phyloP scores from a whole-genome alignment of 1,140 invertebrate species.

The Pteromalus puparum region DNA sequence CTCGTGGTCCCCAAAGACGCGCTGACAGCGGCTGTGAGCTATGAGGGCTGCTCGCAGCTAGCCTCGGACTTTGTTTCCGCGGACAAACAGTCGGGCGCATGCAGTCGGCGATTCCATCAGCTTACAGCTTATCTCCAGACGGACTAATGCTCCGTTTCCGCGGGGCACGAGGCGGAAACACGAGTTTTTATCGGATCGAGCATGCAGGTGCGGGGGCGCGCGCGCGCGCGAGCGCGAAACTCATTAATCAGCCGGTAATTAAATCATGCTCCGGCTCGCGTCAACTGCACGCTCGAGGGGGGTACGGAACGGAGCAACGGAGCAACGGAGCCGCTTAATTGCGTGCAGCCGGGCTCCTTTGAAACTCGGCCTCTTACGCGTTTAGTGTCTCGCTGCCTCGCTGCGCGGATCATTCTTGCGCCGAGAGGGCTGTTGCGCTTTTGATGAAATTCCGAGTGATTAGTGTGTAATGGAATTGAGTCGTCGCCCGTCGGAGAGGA shows the following conservation, averaged over 20 bases:
- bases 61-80: too few species aligned
- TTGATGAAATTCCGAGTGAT: not conserved
- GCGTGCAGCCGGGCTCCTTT: conserved; percentile 35
- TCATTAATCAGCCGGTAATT: conserved; percentile 69
- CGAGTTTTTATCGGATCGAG: not conserved
- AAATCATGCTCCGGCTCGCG: conserved; percentile 66
- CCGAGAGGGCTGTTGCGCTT: not conserved
- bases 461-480: not conserved
- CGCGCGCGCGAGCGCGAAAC: conserved; percentile 54
- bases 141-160: too few species aligned
- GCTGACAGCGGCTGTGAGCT: not conserved
- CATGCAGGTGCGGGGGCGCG: too few species aligned
- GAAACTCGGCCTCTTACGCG: not conserved
- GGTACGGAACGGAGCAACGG: too few species aligned
- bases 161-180: too few species aligned
- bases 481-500: too few species aligned
- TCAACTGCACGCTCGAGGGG: conserved; percentile 58
- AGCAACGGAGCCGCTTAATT: conserved; percentile 52
- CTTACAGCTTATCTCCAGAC: too few species aligned
- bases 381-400: too few species aligned
- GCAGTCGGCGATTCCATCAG: too few species aligned
- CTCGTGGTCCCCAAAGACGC: too few species aligned
- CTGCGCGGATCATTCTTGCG: too few species aligned
- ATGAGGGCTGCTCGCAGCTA: not conserved
- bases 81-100: too few species aligned